phyloP scores from a whole-genome alignment of 1,140 invertebrate genomes.

The Polyergus mexicanus region DNA sequence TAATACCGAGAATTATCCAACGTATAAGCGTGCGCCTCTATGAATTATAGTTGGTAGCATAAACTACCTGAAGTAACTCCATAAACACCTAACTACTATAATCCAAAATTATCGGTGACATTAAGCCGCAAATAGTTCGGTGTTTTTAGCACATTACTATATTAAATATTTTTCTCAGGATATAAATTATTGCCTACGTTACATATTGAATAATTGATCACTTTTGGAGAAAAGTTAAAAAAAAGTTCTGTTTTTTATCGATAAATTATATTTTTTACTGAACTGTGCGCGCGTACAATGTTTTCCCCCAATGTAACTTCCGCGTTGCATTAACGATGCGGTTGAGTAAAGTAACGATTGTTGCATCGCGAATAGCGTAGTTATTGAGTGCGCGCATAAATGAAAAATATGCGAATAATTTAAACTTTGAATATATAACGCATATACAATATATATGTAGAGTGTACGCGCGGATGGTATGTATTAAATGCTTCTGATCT shows the following conservation, averaged over 20 bases:
- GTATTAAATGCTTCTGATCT: neutral
- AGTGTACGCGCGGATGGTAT: too few species aligned
- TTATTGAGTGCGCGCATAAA: conserved; percentile 22
- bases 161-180: conserved; percentile 5
- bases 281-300: neutral
- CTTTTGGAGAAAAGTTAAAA: neutral
- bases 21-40: conserved; percentile 33
- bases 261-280: neutral
- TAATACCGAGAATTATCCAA: conserved; percentile 50
- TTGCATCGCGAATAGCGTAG: neutral
- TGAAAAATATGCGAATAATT: conserved; percentile 13
- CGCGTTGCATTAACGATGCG: conserved; percentile 33
- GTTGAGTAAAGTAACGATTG: conserved; percentile 29
- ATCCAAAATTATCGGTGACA: conserved; percentile 54
- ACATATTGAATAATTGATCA: neutral
- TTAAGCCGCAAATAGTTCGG: conserved; percentile 18
- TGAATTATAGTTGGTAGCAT: conserved; percentile 38
- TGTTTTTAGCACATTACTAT: conserved; percentile 6
- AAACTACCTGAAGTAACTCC: conserved; percentile 56
- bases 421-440: neutral
- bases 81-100: conserved; percentile 53
- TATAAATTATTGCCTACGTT: neutral
- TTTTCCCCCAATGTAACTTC: conserved; percentile 11
- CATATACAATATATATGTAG: too few species aligned
- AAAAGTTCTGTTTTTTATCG: neutral